phyloP scores from a whole-genome alignment of 2,113 vertebrate genomes.

The Macrotis lagotis region DNA sequence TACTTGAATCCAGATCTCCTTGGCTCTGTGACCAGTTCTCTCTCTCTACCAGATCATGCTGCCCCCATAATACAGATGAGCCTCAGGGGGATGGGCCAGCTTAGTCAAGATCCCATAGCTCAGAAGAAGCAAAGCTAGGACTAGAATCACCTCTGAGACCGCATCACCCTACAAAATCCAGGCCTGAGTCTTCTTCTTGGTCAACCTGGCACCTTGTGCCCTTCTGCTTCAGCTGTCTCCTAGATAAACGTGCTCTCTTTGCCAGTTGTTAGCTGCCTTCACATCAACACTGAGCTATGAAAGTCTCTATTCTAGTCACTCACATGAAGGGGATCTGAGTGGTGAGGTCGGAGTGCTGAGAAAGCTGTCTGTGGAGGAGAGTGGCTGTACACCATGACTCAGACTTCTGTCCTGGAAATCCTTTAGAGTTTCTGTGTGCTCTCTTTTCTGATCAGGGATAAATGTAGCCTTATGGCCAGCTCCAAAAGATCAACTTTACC shows the following conservation, averaged over 20 bases:
- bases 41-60: neutral
- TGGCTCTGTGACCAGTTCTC: neutral
- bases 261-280: neutral
- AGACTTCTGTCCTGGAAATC: neutral
- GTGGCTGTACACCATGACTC: neutral
- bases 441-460: neutral
- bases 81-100: neutral
- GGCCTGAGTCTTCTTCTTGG: neutral
- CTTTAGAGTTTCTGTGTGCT: too few species aligned
- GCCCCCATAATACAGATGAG: neutral
- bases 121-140: neutral
- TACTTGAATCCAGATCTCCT: neutral
- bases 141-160: neutral
- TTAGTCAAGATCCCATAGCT: neutral
- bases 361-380: neutral
- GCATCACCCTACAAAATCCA: neutral
- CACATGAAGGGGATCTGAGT: neutral
- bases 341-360: neutral
- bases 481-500: neutral
- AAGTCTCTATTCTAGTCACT: neutral
- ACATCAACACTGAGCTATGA: neutral
- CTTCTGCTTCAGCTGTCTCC: neutral
- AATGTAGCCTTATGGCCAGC: neutral
- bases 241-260: neutral
- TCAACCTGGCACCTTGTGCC: neutral